phyloP scores from a whole-genome alignment of 2,888 invertebrate genomes.

The Ophioninae sp. region DNA sequence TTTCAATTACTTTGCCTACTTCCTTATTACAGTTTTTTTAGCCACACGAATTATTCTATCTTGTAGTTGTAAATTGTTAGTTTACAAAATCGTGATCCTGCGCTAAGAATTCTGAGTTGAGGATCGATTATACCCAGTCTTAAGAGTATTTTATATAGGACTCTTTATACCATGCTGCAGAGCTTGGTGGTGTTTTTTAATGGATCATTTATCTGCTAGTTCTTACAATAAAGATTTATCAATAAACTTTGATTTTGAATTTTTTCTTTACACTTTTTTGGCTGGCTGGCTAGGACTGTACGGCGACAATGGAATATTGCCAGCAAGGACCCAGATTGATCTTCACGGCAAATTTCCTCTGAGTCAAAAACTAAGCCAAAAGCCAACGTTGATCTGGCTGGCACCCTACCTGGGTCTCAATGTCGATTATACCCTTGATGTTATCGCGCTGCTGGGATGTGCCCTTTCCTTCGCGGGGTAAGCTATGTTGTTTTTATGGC shows the following conservation, averaged over 20 bases:
- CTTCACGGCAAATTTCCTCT: constrained; percentile 81
- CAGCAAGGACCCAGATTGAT: constrained; percentile 83
- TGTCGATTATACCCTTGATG: constrained; percentile 86
- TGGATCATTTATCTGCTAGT: not conserved
- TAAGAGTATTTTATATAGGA: not conserved
- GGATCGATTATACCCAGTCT: not conserved
- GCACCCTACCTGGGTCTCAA: constrained; percentile 86
- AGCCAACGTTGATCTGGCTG: constrained; percentile 86
- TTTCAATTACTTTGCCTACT: not conserved
- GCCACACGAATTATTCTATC: not conserved
- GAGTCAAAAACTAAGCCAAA: constrained; percentile 83
- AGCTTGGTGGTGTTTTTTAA: not conserved
- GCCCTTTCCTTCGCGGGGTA: constrained; percentile 87
- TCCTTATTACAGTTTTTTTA: not conserved
- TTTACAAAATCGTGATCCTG: not conserved
- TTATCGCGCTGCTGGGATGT: constrained; percentile 85
- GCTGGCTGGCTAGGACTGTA: constrained; percentile 84
- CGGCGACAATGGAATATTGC: constrained; percentile 89
- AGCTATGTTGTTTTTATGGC: constrained; percentile 48
- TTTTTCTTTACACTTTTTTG: not conserved
- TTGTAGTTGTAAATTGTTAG: not conserved
- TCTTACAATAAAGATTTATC: not conserved
- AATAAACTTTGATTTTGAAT: too few species aligned
- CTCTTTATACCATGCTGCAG: not conserved
- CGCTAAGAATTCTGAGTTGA: not conserved